These are phyloP conservation scores for Platichthys stellatus DNA, from an alignment of 2,113 vertebrate species.

Conservation along the genomic window DNA sequence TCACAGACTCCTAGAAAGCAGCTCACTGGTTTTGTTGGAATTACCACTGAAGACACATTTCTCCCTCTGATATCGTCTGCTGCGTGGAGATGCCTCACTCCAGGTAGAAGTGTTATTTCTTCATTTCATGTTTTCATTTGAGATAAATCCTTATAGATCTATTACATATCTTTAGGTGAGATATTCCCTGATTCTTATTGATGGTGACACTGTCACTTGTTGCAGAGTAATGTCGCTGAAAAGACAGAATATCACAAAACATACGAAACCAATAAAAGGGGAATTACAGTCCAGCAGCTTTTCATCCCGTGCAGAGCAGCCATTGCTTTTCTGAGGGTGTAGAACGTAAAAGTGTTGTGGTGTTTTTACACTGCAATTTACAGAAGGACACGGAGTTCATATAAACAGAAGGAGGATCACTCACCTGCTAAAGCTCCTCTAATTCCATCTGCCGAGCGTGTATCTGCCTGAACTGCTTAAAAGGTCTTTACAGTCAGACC, in stretches of 20 bases:
- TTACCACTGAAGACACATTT: constrained; percentile 4
- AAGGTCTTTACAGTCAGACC: constrained; percentile 26
- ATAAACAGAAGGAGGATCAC: constrained; percentile 17
- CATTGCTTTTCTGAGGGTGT: neutral
- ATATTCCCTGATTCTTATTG: neutral
- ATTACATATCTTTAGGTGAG: neutral
- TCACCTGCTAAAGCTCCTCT: constrained; percentile 62
- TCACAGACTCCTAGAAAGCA: constrained; percentile 22
- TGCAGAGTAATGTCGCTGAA: neutral
- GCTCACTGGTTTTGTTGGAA: neutral
- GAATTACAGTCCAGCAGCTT: neutral
- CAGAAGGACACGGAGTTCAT: constrained; percentile 9
- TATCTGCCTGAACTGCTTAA: constrained; percentile 61
- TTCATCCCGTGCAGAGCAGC: neutral
- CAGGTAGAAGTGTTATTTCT: constrained; percentile 46
- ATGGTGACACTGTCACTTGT: neutral
- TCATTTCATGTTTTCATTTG: neutral
- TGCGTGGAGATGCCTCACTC: constrained; percentile 37
- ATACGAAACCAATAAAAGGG: constrained; percentile 2
- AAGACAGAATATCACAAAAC: neutral
- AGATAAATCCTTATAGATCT: neutral
- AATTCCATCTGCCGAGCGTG: constrained; percentile 65
- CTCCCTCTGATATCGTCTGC: neutral
- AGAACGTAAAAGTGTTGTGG: constrained; percentile 42
- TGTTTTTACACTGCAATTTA: constrained; percentile 26